phyloP scores from a whole-genome alignment of 2,888 invertebrate genomes.

The Drosophila dives region DNA sequence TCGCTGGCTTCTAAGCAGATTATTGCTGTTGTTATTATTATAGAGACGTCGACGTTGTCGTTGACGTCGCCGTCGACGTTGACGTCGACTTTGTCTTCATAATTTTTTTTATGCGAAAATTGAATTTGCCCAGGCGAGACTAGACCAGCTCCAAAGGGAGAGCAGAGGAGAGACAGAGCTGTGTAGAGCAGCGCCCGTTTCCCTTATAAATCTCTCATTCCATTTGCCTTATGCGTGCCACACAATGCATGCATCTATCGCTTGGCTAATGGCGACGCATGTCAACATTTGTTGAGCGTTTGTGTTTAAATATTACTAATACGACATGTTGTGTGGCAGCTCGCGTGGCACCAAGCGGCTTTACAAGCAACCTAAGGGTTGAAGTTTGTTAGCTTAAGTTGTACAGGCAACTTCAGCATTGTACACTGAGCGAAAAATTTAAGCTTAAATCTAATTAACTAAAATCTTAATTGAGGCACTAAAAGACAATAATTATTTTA shows the following conservation, averaged over 20 bases:
- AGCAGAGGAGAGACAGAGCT: neutral
- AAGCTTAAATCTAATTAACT: too few species aligned
- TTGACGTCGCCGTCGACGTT: constrained; percentile 3
- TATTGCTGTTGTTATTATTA: constrained; percentile 73
- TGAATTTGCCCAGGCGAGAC: constrained; percentile 52
- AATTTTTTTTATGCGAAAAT: constrained; percentile 67
- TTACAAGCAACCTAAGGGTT: constrained; percentile 14
- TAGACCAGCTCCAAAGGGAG: constrained; percentile 1
- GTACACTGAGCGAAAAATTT: neutral
- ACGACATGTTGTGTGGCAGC: constrained; percentile 76
- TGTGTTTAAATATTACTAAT: constrained; percentile 81
- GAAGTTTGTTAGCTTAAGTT: constrained; percentile 5
- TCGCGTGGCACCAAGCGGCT: constrained; percentile 64
- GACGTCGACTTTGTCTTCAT: constrained; percentile 15
- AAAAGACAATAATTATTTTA: neutral
- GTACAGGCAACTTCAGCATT: neutral
- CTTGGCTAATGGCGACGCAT: constrained; percentile 75
- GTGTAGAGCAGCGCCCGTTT: too few species aligned
- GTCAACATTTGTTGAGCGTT: constrained; percentile 80
- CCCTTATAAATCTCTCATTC: neutral
- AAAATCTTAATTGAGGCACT: neutral
- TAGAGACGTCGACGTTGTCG: constrained; percentile 6
- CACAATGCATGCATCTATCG: constrained; percentile 69
- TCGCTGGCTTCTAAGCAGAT: constrained; percentile 77
- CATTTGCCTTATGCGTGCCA: constrained; percentile 61